Percentiles rank a stretch among this genome's conserved stretches.
Evolutionary conservation across 2,888 invertebrate species (phyloP).

Genomic region (Hypercompe scribonia): DNA sequence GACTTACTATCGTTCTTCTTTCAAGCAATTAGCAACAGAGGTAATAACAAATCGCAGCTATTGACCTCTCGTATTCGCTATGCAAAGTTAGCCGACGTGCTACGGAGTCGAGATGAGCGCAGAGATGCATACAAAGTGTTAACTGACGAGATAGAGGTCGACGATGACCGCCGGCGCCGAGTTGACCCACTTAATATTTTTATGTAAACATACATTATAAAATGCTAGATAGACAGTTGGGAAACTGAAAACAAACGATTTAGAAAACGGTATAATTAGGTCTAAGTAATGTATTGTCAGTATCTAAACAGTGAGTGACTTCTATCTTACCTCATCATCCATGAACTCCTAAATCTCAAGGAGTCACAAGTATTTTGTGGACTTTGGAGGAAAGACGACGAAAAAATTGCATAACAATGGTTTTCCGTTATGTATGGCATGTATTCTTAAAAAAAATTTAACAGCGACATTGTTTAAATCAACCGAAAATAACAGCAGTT

Average conservation of each 20-base stretch:
- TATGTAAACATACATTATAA: background rate
- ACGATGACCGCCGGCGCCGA: slow-evolving; percentile 31
- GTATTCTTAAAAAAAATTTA: background rate
- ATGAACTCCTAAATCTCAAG: background rate
- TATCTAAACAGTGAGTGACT: background rate
- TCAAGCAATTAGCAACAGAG: background rate
- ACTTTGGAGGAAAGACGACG: too few species aligned
- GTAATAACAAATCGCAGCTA: background rate
- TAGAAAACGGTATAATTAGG: background rate
- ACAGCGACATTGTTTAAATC: background rate
- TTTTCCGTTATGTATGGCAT: background rate
- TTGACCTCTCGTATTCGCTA: background rate
- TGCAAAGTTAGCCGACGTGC: background rate
- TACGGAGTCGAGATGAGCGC: background rate
- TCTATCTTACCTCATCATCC: background rate
- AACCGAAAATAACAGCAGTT: too few species aligned
- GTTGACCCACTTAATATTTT: slow-evolving; percentile 38
- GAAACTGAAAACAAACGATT: background rate
- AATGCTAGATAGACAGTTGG: background rate
- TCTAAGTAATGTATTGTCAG: background rate
- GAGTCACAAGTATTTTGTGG: background rate
- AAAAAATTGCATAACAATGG: background rate
- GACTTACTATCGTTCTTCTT: too few species aligned
- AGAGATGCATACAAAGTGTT: slow-evolving; percentile 8
- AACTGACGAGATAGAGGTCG: slow-evolving; percentile 28